Conservation (phyloP, 1,140 invertebrate genomes). For the Drosophila pachea region DNA sequence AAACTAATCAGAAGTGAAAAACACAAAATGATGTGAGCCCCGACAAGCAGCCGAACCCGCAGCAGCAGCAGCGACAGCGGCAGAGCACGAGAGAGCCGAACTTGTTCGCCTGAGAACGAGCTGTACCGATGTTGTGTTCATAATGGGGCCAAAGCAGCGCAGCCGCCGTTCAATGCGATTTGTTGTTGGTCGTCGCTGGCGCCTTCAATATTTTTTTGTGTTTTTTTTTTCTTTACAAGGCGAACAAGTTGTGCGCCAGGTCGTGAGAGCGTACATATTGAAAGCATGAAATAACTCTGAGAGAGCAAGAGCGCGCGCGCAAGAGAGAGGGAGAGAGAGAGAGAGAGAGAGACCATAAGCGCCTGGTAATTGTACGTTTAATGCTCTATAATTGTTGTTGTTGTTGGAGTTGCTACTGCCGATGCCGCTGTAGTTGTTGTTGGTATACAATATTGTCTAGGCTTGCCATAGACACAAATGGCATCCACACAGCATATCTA, state of each 20-base stretch:
- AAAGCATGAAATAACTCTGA: too few species aligned
- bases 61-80: slow-evolving; percentile 18
- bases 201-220: slow-evolving; percentile 48
- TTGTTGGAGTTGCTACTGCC: neutral
- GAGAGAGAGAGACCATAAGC: slow-evolving; percentile 17
- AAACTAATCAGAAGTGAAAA: slow-evolving; percentile 64
- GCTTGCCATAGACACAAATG: slow-evolving; percentile 46
- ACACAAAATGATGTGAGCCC: slow-evolving; percentile 47
- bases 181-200: slow-evolving; percentile 31
- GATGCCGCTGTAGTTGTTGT: too few species aligned
- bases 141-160: slow-evolving; percentile 71
- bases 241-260: slow-evolving; percentile 62
- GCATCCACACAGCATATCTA: slow-evolving; percentile 30
- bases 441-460: slow-evolving; percentile 23
- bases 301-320: neutral
- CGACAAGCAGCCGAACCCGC: slow-evolving; percentile 6
- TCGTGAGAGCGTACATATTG: slow-evolving; percentile 21
- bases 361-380: slow-evolving; percentile 50
- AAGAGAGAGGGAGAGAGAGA: slow-evolving; percentile 14
- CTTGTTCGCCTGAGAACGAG: slow-evolving; percentile 16
- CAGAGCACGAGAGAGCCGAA: slow-evolving; percentile 20
- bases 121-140: slow-evolving; percentile 19
- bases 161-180: slow-evolving; percentile 49
- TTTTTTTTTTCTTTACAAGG: slow-evolving; percentile 50
- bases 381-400: slow-evolving; percentile 55